Percentiles rank a stretch among this genome's conserved stretches.
Evolutionary conservation across 2,113 vertebrate genomes (phyloP).

Genomic region (Formicarius rufipectus): DNA sequence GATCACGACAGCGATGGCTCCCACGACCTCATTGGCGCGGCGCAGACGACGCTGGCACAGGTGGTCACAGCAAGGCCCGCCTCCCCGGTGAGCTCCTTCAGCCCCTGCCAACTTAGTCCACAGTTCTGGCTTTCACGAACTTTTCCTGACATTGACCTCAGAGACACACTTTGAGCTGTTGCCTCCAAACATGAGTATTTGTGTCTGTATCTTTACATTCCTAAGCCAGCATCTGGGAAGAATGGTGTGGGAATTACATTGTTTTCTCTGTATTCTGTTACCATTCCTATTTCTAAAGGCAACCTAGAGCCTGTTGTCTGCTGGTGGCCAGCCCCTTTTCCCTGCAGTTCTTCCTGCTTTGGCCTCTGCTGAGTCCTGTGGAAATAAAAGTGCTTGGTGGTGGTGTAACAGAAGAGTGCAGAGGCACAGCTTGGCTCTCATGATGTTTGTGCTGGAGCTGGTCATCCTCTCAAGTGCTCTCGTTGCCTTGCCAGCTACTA

Average conservation of each 20-base stretch:
- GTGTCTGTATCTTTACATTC: neutral
- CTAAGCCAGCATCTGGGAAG: neutral
- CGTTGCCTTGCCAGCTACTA: neutral
- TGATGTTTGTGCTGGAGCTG: neutral
- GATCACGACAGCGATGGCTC: conserved; percentile 89
- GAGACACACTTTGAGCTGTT: neutral
- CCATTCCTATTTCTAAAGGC: neutral
- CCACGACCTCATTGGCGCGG: conserved; percentile 90
- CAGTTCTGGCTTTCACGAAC: neutral
- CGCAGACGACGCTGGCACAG: conserved; percentile 81
- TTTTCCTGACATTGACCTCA: neutral
- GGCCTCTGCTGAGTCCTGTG: neutral
- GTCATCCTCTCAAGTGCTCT: neutral
- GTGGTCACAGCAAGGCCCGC: conserved; percentile 76
- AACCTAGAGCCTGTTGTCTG: neutral
- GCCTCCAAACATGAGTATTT: neutral
- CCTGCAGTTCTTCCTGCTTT: neutral
- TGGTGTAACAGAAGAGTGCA: neutral
- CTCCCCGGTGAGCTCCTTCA: conserved; percentile 76
- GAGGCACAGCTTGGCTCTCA: neutral
- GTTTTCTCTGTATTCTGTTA: neutral
- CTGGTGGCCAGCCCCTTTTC: neutral
- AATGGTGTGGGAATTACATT: neutral
- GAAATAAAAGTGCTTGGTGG: neutral
- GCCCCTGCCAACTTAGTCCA: neutral